Conservation (phyloP, 2,888 invertebrate genomes). For the Eledone cirrhosa region DNA sequence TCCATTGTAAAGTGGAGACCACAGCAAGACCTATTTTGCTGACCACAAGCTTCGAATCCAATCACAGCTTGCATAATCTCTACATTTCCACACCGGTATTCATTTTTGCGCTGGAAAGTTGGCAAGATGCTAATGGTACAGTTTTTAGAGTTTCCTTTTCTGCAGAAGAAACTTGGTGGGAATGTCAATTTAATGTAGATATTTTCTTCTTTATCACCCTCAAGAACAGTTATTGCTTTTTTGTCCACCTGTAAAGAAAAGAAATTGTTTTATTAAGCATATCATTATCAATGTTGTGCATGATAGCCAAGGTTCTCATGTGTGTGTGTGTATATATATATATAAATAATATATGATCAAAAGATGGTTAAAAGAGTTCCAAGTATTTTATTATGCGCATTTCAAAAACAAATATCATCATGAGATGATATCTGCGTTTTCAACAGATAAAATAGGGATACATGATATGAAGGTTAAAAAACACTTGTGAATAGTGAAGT, state of each 20-base stretch:
- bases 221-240: constrained; percentile 20
- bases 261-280: not conserved
- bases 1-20: not conserved
- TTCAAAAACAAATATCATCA: no score
- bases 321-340: not conserved
- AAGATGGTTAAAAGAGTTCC: no score
- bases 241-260: not conserved
- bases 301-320: not conserved
- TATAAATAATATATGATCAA: no score
- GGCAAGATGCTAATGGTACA: not conserved
- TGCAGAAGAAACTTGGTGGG: constrained; percentile 22
- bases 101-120: not conserved
- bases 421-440: no score
- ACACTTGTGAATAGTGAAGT: no score
- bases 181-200: not conserved
- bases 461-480: no score
- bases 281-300: not conserved
- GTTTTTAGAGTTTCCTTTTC: not conserved
- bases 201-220: constrained; percentile 4
- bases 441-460: no score
- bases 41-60: not conserved
- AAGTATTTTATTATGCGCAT: no score
- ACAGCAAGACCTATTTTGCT: not conserved
- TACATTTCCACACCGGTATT: not conserved
- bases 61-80: constrained; percentile 14